These are phyloP conservation scores for Anabacerthia variegaticeps DNA, from an alignment of 2,797 vertebrate species.

Conservation along the genomic window DNA sequence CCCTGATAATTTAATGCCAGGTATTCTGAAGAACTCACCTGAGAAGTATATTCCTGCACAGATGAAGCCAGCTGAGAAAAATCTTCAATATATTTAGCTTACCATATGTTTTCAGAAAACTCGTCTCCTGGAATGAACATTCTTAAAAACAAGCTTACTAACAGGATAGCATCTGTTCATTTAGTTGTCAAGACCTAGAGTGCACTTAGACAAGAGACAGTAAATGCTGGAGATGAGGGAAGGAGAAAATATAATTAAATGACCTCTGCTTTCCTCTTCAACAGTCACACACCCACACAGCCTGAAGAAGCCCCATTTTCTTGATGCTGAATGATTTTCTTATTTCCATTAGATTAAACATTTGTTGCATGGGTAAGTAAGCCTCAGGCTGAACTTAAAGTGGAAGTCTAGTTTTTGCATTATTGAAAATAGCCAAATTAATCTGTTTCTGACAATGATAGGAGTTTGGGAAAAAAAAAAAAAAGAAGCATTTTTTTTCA, in stretches of 20 bases:
- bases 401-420: neutral
- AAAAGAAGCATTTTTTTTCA: neutral
- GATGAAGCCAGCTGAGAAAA: constrained; percentile 15
- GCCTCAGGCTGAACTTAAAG: neutral
- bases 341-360: constrained; percentile 6
- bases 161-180: constrained; percentile 29
- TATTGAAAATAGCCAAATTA: neutral
- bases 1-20: neutral
- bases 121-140: constrained; percentile 18
- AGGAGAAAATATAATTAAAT: constrained; percentile 10
- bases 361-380: neutral
- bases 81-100: constrained; percentile 13
- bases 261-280: constrained; percentile 10
- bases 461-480: neutral
- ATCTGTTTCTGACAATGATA: neutral
- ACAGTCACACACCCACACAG: neutral
- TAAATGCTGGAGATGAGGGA: neutral
- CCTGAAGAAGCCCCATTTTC: neutral
- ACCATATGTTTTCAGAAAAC: constrained; percentile 21
- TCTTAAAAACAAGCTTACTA: neutral
- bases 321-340: neutral
- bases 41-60: neutral
- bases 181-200: constrained; percentile 27
- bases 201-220: neutral
- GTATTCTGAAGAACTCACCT: neutral